Base-by-base conservation (phyloP, 2,113 vertebrate species). In the Cyprinus carpio region DNA sequence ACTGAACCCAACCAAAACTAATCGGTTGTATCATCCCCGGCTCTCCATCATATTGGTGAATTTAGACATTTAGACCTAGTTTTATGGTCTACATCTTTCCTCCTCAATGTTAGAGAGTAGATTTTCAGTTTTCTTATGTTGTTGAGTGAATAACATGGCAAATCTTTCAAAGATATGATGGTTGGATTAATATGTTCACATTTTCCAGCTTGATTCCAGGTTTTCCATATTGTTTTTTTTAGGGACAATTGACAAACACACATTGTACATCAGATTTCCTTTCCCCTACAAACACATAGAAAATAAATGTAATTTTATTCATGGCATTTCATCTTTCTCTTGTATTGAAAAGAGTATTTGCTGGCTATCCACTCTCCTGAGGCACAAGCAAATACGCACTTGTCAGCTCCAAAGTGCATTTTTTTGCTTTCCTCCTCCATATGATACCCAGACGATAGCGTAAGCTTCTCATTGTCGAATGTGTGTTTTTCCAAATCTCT, bases 221-320 rank as follows among this genome's bases (percentile, higher is more conserved):
- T 40, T 67, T 51, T 58, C 74, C 51, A 20, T 76, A 46, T 75
- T 43, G 25, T 74, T 46, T 23, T 31, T 67, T 65, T 46, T 40
- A 9, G 37, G 31, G 40, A 49, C 67, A 62, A 58, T 78, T 71
- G 86, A 89, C 76, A 86, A 13, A 75, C 75, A 78, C 81, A 92
- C 87, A 84, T 69, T 88, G 81, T 89, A 89, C 58, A 37, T 85
- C 82, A 86, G 87, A 91, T 91, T 91, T 92, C 82, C 83, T 80
- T 74, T 80, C 72, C 27, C 89, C 72, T 79, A 85, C 84, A 83
- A 91, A 92, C 91, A 89, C 64, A 86, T 87, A 86, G 77, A 85
- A 71, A 60, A 81, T 83, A 91, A 92, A 88, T 85, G 74, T 92
- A 91, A 93, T 93, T 93, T 90, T 92, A 92, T 94, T 93, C 88